Evolutionary conservation across 2,797 vertebrate genomes (phyloP).

Genomic region (Pseudotriccus pelzelni): DNA sequence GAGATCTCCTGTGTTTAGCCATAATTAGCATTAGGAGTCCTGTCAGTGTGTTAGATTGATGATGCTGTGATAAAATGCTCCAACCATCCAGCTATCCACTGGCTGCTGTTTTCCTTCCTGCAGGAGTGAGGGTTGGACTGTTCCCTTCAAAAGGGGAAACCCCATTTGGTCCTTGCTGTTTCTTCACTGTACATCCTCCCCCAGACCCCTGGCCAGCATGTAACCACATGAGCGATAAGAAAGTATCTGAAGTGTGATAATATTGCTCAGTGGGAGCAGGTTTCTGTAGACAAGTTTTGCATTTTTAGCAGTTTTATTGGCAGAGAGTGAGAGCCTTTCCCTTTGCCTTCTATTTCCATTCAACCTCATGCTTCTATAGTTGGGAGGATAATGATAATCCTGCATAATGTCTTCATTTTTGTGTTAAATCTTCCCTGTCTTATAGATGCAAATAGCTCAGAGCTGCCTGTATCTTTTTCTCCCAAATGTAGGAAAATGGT

Average conservation of each 20-base stretch:
- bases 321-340: neutral
- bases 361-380: neutral
- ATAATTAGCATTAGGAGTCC: neutral
- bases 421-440: neutral
- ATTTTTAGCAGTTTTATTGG: neutral
- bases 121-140: neutral
- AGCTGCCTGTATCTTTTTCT: neutral
- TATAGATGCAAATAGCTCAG: neutral
- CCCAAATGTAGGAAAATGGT: neutral
- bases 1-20: neutral
- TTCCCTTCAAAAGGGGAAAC: neutral
- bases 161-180: neutral
- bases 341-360: neutral
- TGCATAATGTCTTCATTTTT: neutral
- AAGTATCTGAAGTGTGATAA: neutral
- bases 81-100: neutral
- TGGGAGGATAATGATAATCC: conserved; percentile 5
- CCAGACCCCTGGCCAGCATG: neutral
- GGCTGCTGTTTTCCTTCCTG: neutral
- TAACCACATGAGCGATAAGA: neutral
- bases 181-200: neutral
- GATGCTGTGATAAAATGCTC: neutral
- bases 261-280: neutral
- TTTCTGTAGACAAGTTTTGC: neutral
- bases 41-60: neutral